phyloP scores from a whole-genome alignment of 2,113 vertebrate species.

The Gnathonemus longibarbis region DNA sequence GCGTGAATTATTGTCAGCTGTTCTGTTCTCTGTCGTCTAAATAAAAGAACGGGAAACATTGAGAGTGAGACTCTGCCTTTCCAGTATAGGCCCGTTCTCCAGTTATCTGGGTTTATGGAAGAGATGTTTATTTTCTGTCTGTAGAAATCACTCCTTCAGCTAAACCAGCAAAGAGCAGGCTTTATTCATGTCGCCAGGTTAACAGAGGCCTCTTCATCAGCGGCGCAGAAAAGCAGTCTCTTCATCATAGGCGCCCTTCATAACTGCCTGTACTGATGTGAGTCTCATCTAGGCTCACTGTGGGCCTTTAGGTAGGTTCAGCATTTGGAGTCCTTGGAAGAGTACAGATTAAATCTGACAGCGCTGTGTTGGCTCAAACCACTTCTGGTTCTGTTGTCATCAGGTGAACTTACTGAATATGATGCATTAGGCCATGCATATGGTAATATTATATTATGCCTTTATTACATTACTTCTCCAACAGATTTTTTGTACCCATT shows the following conservation, averaged over 20 bases:
- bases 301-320: background rate
- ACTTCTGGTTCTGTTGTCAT: background rate
- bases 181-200: background rate
- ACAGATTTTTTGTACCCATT: background rate
- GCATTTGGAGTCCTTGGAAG: background rate
- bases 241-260: background rate
- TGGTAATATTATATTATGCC: background rate
- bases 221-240: background rate
- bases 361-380: background rate
- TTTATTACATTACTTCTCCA: background rate
- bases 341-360: background rate
- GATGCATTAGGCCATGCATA: background rate
- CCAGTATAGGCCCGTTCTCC: background rate
- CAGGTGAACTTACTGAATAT: background rate
- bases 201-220: constrained; percentile 7
- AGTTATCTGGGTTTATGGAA: background rate
- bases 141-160: constrained; percentile 12
- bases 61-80: background rate
- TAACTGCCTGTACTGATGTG: background rate
- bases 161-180: background rate
- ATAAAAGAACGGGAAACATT: background rate
- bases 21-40: background rate
- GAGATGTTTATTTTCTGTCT: constrained; percentile 15
- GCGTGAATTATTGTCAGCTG: background rate
- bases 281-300: background rate